Evolutionary conservation across 2,797 vertebrate species (phyloP).

Genomic region (Babyrousa celebensis): DNA sequence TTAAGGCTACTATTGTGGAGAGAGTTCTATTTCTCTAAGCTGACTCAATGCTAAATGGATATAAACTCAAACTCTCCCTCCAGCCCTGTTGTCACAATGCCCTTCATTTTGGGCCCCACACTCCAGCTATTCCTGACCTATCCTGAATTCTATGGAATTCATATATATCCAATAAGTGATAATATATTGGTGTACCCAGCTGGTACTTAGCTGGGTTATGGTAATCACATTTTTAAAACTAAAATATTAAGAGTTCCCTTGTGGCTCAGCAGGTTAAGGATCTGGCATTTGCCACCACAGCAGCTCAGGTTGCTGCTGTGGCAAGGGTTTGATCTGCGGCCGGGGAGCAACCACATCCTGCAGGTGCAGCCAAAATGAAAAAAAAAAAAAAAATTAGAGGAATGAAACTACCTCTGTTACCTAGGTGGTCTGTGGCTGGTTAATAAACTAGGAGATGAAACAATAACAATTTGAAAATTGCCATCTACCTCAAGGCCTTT

Average conservation of each 20-base stretch:
- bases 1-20: background rate
- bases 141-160: background rate
- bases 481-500: background rate
- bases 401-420: constrained; percentile 9
- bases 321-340: too few species aligned
- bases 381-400: background rate
- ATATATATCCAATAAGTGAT: too few species aligned
- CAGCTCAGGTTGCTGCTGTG: too few species aligned
- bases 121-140: background rate
- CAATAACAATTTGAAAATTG: background rate
- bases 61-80: background rate
- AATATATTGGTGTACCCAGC: background rate
- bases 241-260: background rate
- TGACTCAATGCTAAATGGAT: background rate
- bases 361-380: too few species aligned
- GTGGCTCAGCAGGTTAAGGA: too few species aligned
- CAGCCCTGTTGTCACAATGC: background rate
- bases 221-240: background rate
- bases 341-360: too few species aligned
- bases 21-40: background rate
- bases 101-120: background rate
- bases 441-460: constrained; percentile 54
- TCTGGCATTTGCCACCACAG: too few species aligned
- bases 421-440: background rate
- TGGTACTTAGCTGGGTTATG: background rate